A percentile compares a stretch with the other conserved stretches of the same genome.
Conservation (phyloP, 2,888 invertebrate species). For the Cephus sareptanus region DNA sequence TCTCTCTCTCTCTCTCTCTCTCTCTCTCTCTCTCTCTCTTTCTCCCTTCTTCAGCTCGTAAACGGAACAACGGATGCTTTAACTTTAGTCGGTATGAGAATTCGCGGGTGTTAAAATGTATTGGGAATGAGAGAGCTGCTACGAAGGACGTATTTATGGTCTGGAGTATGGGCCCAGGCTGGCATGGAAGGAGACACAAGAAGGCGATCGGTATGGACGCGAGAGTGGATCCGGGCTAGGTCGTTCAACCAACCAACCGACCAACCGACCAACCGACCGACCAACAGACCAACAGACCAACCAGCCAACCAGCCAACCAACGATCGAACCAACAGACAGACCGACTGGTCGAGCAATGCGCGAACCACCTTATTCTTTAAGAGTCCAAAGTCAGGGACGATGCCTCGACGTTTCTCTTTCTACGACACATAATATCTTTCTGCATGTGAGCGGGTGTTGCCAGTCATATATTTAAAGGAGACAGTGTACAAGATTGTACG, state of each 20-base stretch:
- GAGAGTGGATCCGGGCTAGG: constrained; percentile 56
- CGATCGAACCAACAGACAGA: constrained; percentile 29
- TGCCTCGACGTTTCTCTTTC: constrained; percentile 1
- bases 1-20: no score
- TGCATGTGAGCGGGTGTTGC: constrained; percentile 1
- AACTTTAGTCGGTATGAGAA: background rate
- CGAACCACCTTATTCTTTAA: constrained; percentile 43
- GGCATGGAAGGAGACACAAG: constrained; percentile 35
- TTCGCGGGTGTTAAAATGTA: constrained; percentile 50
- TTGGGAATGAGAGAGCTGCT: constrained; percentile 44
- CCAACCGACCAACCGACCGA: constrained; percentile 21
- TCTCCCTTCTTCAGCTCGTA: background rate
- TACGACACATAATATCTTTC: background rate
- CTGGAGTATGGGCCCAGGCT: constrained; percentile 33
- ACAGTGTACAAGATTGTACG: background rate
- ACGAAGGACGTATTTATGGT: constrained; percentile 50
- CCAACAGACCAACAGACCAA: constrained; percentile 3
- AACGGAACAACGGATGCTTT: background rate
- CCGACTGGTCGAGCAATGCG: constrained; percentile 29
- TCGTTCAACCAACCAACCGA: constrained; percentile 53
- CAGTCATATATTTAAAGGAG: background rate
- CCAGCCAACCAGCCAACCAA: constrained; percentile 28
- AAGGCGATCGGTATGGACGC: constrained; percentile 56
- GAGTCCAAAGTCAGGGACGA: constrained; percentile 27
- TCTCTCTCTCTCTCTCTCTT: no score